A percentile compares a stretch with the other conserved stretches of the same genome.
Conservation (phyloP, 2,113 vertebrate species). For the Opisthocomus hoazin region DNA sequence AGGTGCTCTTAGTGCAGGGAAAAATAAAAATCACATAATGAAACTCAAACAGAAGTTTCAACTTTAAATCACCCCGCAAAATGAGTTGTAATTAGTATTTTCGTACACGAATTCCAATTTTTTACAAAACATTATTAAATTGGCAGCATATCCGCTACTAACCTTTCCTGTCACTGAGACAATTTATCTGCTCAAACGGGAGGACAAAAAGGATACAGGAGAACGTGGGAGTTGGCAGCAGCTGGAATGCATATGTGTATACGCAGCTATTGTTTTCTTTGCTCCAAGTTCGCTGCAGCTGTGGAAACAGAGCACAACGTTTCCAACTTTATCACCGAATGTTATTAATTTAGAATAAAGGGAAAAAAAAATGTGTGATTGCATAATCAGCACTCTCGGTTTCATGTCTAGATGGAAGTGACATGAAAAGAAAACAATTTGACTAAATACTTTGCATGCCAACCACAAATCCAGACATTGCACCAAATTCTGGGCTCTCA, state of each 20-base stretch:
- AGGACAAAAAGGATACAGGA: not conserved
- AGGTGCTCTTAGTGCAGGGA: not conserved
- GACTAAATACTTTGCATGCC: not conserved
- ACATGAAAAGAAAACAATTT: not conserved
- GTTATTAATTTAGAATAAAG: not conserved
- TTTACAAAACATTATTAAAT: not conserved
- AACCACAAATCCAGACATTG: not conserved
- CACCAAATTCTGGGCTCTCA: not conserved
- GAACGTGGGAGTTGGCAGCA: not conserved
- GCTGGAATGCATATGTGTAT: conserved; percentile 23
- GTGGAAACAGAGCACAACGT: not conserved
- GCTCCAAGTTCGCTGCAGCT: not conserved
- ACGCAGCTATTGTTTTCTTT: not conserved
- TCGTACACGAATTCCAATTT: not conserved
- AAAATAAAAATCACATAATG: not conserved
- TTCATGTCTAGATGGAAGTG: not conserved
- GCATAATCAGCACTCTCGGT: not conserved
- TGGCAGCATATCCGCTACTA: not conserved
- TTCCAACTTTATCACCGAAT: not conserved
- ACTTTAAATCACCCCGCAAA: not conserved
- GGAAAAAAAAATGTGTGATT: not conserved
- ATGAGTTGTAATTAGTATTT: not conserved
- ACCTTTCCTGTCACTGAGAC: not conserved
- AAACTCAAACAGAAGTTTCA: not conserved
- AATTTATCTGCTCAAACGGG: not conserved